Evolutionary conservation across 35 echinoderm and acorn worm genomes (phyloP).

Genomic region (Diadema setosum): DNA sequence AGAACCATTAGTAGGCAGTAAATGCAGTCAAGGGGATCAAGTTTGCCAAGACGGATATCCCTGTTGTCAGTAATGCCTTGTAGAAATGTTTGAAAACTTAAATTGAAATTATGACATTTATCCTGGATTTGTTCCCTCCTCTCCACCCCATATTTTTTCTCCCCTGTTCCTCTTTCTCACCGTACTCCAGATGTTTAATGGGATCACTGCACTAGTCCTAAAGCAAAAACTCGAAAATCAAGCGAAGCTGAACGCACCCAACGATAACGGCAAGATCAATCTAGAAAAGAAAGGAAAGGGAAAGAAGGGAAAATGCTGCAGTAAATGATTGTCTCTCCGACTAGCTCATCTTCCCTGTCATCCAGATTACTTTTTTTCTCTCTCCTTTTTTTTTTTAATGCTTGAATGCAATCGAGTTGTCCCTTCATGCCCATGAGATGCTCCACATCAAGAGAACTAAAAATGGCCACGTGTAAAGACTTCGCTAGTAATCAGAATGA

Average conservation of each 20-base stretch:
- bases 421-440: not conserved
- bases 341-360: not conserved
- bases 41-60: too few species aligned
- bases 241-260: slow-evolving; percentile 55
- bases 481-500: not conserved
- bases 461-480: not conserved
- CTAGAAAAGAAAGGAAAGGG: slow-evolving; percentile 42
- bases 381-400: not conserved
- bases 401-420: not conserved
- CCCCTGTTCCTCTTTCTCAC: not conserved
- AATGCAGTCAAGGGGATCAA: too few species aligned
- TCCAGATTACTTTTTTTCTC: not conserved
- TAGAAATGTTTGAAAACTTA: too few species aligned
- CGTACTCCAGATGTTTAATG: slow-evolving; percentile 98
- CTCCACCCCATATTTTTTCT: not conserved
- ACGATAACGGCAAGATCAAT: slow-evolving; percentile 4
- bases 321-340: slow-evolving; percentile 24
- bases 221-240: slow-evolving; percentile 95
- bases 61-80: too few species aligned
- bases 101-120: too few species aligned
- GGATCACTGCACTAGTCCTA: slow-evolving; percentile 90
- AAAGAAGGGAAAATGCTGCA: slow-evolving; percentile 59
- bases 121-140: too few species aligned
- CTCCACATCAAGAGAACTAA: too few species aligned
- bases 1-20: too few species aligned